phyloP scores from a whole-genome alignment of 2,888 invertebrate genomes.

The Drosophila cracens region DNA sequence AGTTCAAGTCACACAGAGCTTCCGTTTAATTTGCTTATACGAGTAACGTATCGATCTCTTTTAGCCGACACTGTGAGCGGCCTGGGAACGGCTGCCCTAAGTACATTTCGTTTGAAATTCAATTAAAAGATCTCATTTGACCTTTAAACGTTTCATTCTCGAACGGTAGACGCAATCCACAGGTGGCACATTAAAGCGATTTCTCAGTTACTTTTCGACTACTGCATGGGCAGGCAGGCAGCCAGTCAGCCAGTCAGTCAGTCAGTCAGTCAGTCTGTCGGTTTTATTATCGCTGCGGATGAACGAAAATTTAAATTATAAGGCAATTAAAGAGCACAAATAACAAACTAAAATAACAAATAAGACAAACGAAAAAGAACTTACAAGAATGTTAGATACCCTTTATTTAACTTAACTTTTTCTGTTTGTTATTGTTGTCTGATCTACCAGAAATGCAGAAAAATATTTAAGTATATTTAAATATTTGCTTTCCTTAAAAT shows the following conservation, averaged over 20 bases:
- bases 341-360: slow-evolving; percentile 22
- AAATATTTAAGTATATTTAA: neutral
- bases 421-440: too few species aligned
- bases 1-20: slow-evolving; percentile 39
- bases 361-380: neutral
- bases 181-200: slow-evolving; percentile 52
- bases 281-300: slow-evolving; percentile 48
- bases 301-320: slow-evolving; percentile 78
- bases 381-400: neutral
- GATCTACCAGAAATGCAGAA: neutral
- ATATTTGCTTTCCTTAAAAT: neutral
- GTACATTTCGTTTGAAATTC: slow-evolving; percentile 80
- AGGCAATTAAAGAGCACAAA: slow-evolving; percentile 66
- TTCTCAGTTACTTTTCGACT: slow-evolving; percentile 47
- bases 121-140: slow-evolving; percentile 66
- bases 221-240: slow-evolving; percentile 56
- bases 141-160: slow-evolving; percentile 64
- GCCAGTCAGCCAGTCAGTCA: neutral
- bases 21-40: slow-evolving; percentile 67
- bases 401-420: neutral
- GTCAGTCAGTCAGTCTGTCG: slow-evolving; percentile 9
- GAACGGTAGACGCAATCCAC: slow-evolving; percentile 36
- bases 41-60: slow-evolving; percentile 14
- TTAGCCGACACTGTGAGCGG: neutral
- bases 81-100: slow-evolving; percentile 40